Conservation (phyloP, 2,113 vertebrate species). For the Varanus komodoensis region DNA sequence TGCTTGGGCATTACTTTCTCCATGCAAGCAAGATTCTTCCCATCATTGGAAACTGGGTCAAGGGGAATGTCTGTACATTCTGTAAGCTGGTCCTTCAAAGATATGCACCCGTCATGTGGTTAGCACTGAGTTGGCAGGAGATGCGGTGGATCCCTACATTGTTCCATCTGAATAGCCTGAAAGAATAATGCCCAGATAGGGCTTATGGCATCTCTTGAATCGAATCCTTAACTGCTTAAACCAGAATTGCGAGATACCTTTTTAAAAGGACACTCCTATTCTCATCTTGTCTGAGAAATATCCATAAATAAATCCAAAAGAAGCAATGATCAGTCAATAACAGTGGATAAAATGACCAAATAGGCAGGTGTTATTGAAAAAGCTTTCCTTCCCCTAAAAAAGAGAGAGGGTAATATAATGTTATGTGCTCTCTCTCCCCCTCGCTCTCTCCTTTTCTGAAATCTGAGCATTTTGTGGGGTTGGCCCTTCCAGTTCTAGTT, state of each 20-base stretch:
- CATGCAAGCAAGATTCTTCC: neutral
- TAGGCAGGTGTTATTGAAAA: conserved; percentile 33
- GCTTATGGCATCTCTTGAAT: neutral
- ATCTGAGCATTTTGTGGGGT: conserved; percentile 48
- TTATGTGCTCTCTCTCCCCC: neutral
- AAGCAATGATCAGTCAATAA: conserved; percentile 38
- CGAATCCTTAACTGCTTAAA: neutral
- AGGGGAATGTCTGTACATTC: neutral
- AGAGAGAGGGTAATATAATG: conserved; percentile 39
- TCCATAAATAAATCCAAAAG: conserved; percentile 19
- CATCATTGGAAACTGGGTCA: neutral
- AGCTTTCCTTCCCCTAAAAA: conserved; percentile 35
- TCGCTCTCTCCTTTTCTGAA: conserved; percentile 3
- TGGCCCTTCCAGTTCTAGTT: conserved; percentile 59
- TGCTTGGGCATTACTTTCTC: neutral
- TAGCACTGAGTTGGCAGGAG: neutral
- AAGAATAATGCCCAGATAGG: neutral
- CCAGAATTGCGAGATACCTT: conserved; percentile 28
- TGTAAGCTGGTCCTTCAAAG: neutral
- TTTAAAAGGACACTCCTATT: conserved; percentile 1
- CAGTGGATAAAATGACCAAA: conserved; percentile 38
- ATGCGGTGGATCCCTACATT: neutral
- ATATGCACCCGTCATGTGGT: neutral
- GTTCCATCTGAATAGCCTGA: neutral
- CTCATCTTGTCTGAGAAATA: conserved; percentile 16